Percentiles rank a stretch among this genome's conserved stretches.
Conservation (phyloP, 2,888 invertebrate genomes). For the Macrosoma leucophasiata region DNA sequence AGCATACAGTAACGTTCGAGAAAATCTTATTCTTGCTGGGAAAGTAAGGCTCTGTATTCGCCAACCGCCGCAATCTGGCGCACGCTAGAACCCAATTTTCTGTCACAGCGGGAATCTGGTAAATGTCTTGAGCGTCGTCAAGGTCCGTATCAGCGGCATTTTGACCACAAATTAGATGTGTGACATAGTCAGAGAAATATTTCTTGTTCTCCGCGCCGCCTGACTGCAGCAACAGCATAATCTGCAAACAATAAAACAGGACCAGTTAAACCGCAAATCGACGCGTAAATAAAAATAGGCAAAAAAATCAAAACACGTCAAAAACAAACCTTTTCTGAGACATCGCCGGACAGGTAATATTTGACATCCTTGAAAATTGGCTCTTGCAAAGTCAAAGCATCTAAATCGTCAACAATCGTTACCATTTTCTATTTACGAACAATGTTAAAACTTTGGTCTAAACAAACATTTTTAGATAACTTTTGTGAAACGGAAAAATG, state of each 20-base stretch:
- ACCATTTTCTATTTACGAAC: slow-evolving; percentile 57
- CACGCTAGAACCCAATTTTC: slow-evolving; percentile 89
- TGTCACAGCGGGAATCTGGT: slow-evolving; percentile 93
- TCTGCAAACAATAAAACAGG: slow-evolving; percentile 72
- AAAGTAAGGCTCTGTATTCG: slow-evolving; percentile 84
- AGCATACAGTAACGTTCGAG: slow-evolving; percentile 82
- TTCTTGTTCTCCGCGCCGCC: slow-evolving; percentile 92
- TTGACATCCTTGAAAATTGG: slow-evolving; percentile 88
- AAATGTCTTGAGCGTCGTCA: slow-evolving; percentile 93
- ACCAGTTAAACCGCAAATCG: slow-evolving; percentile 37
- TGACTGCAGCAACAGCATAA: slow-evolving; percentile 84
- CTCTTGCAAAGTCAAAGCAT: slow-evolving; percentile 71
- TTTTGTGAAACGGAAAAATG: slow-evolving; percentile 46
- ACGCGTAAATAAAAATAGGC: slow-evolving; percentile 40
- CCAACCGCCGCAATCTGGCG: slow-evolving; percentile 75
- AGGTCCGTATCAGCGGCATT: slow-evolving; percentile 91
- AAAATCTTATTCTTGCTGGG: slow-evolving; percentile 82
- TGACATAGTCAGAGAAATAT: slow-evolving; percentile 93
- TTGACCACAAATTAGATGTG: slow-evolving; percentile 92
- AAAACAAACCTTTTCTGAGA: slow-evolving; percentile 81
- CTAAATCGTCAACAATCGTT: slow-evolving; percentile 72
- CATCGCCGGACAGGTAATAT: slow-evolving; percentile 88
- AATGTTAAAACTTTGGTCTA: slow-evolving; percentile 32
- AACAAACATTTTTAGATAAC: slow-evolving; percentile 48
- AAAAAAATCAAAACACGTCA: slow-evolving; percentile 40